Conservation (phyloP, 2,113 vertebrate genomes). For the Sebastes fasciatus region DNA sequence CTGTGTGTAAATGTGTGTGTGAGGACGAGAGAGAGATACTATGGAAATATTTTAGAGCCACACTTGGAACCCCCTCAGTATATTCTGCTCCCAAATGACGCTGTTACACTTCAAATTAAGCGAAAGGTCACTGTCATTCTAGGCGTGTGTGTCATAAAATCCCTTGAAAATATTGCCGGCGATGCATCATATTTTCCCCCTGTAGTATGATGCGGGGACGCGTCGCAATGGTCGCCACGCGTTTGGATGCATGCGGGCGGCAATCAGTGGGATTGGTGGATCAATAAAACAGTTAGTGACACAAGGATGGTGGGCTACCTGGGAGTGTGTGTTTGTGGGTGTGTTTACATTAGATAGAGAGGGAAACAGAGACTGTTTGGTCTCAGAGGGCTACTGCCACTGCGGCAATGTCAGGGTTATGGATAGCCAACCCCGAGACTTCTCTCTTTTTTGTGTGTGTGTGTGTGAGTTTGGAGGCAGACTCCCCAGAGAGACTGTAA, state of each 20-base stretch:
- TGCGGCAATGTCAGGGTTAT: slow-evolving; percentile 47
- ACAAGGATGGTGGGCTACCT: neutral
- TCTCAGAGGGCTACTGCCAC: slow-evolving; percentile 30
- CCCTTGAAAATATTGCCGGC: slow-evolving; percentile 21
- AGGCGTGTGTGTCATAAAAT: slow-evolving; percentile 34
- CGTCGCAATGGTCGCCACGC: slow-evolving; percentile 4
- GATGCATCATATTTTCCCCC: slow-evolving; percentile 14
- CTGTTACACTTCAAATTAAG: slow-evolving; percentile 65
- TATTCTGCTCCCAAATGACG: slow-evolving; percentile 64
- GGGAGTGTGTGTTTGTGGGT: neutral
- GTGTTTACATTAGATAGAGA: neutral
- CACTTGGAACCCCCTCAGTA: slow-evolving; percentile 60
- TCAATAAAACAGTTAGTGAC: slow-evolving; percentile 10
- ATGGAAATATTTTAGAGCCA: slow-evolving; percentile 73
- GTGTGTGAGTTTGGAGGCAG: slow-evolving; percentile 25
- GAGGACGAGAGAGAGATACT: slow-evolving; percentile 36
- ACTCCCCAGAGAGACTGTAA: slow-evolving; percentile 41
- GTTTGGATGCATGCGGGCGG: slow-evolving; percentile 24
- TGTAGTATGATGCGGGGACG: neutral
- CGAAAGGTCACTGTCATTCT: slow-evolving; percentile 19
- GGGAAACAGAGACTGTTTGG: slow-evolving; percentile 7
- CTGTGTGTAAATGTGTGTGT: slow-evolving; percentile 39
- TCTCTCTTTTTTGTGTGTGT: slow-evolving; percentile 12
- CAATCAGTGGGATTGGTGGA: slow-evolving; percentile 14
- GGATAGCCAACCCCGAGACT: slow-evolving; percentile 21